Evolutionary conservation across 37 sponge, comb jelly and placozoan genomes (phyloP), one percentile per base, ranked within the genome.

Genomic region (Dysidea cf. avara): DNA sequence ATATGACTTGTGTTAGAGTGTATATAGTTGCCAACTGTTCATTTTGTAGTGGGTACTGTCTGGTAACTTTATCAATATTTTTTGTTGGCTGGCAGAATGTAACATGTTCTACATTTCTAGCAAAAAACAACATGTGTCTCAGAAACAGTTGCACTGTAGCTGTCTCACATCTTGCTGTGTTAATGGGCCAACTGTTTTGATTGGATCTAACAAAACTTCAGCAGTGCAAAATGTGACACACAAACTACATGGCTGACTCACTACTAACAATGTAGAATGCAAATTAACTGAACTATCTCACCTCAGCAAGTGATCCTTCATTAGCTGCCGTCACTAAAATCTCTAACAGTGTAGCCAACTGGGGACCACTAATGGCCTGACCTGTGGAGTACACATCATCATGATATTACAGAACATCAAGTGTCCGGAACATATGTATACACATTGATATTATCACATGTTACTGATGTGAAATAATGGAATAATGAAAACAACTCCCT

Each of bases 291-390:
- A n/a, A n/a, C n/a, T n/a, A n/a, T n/a, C 67, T n/a, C 26, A 93
- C 85, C 78, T 86, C 87, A 47, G 95, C 88, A 39, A 94, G 53
- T 16, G 85, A 85, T 9, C 95, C 95, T 68, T 86, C 85, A 81
- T 94, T 94, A 48, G 95, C 91, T n/a, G 95, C 95, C 7, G 63
- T 64, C 11, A 94, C 95, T 20, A 94, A 78, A 22, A 94, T 54
- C 68, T 79, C 77, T 64, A 94, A 51, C 25, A 94, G 82, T 28
- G 91, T 64, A 4, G 95, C 95, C 51, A 94, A 59, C 72, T 94
- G 91, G 7, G 91, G 81, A 5, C 95, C 95, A 57, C 80, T 67
- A 40, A 92, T 92, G 4, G 92, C 84, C 7, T 58, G 39, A 17
- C 89, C 89, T 88, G 29, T 16, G 33, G 21, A 38, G 26, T 21